These are phyloP conservation scores for Chromobotia macracanthus DNA, from an alignment of 2,797 vertebrate species.

Conservation along the genomic window DNA sequence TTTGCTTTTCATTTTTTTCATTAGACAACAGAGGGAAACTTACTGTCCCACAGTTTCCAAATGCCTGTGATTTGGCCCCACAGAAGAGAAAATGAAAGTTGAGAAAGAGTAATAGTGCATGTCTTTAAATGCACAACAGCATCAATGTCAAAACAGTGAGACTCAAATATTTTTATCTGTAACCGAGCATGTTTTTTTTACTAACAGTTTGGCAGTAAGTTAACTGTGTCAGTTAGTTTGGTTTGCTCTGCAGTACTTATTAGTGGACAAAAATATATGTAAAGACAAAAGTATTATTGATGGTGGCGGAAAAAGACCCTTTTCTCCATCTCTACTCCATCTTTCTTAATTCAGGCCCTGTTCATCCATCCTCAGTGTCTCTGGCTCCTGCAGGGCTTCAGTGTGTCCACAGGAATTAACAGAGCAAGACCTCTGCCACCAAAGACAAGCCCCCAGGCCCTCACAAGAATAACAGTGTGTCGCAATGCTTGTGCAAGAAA, in stretches of 20 bases:
- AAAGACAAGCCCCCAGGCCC: conserved; percentile 36
- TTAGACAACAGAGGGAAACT: not conserved
- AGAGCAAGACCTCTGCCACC: conserved; percentile 45
- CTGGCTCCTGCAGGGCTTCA: conserved; percentile 46
- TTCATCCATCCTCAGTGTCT: conserved; percentile 38
- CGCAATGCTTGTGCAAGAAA: conserved; percentile 32
- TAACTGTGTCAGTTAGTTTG: conserved; percentile 12
- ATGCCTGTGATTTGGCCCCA: not conserved
- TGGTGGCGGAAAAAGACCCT: not conserved
- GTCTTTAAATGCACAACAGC: conserved; percentile 8
- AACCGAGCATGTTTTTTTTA: conserved; percentile 25
- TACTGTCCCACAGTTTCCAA: not conserved
- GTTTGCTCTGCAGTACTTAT: not conserved
- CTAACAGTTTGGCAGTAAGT: not conserved
- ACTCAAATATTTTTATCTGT: conserved; percentile 49
- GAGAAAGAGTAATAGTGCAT: not conserved
- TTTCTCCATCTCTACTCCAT: not conserved
- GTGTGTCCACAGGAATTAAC: conserved; percentile 38
- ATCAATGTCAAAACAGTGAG: conserved; percentile 14
- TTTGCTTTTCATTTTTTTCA: not conserved
- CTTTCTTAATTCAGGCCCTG: conserved; percentile 3
- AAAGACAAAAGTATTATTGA: conserved; percentile 21
- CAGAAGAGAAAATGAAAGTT: conserved; percentile 26
- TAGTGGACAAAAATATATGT: not conserved
- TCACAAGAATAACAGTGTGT: conserved; percentile 51